A percentile compares a stretch with the other conserved stretches of the same genome.
Conservation (phyloP, 2,888 invertebrate species). For the Drosophila conformis region DNA sequence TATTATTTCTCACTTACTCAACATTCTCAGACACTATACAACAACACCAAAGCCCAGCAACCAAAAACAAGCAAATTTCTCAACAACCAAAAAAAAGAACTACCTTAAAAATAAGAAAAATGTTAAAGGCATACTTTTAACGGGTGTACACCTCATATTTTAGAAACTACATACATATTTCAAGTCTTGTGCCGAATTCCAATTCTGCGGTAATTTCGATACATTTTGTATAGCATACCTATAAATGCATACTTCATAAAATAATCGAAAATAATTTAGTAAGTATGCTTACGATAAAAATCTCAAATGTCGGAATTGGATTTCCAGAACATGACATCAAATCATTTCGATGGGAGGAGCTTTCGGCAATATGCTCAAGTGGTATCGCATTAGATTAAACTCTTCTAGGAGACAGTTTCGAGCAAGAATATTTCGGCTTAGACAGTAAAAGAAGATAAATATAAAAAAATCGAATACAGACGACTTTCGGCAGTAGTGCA, state of each 20-base stretch:
- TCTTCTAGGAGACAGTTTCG: constrained; percentile 58
- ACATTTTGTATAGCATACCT: constrained; percentile 16
- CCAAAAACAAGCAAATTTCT: constrained; percentile 8
- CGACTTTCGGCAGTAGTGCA: constrained; percentile 71
- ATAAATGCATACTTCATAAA: constrained; percentile 15
- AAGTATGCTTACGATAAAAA: constrained; percentile 8
- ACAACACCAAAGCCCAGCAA: constrained; percentile 19
- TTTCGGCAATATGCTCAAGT: constrained; percentile 57
- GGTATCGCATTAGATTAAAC: constrained; percentile 52
- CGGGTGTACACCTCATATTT: constrained; percentile 43
- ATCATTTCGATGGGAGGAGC: constrained; percentile 50
- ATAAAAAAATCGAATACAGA: constrained; percentile 20
- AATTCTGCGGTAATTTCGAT: constrained; percentile 35
- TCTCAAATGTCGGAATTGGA: constrained; percentile 18
- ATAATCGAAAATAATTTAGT: constrained; percentile 1
- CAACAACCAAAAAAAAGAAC: constrained; percentile 9
- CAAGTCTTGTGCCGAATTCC: constrained; percentile 19
- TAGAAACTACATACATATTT: constrained; percentile 40
- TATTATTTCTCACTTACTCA: constrained; percentile 45
- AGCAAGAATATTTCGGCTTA: constrained; percentile 71
- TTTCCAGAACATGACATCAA: constrained; percentile 25
- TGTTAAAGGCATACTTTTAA: constrained; percentile 45
- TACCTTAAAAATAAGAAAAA: background rate
- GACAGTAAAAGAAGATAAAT: constrained; percentile 37
- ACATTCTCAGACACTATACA: constrained; percentile 25